Percentiles rank a stretch among this genome's conserved stretches.
phyloP scores from a whole-genome alignment of 2,888 invertebrate species.

The Achlya flavicornis region DNA sequence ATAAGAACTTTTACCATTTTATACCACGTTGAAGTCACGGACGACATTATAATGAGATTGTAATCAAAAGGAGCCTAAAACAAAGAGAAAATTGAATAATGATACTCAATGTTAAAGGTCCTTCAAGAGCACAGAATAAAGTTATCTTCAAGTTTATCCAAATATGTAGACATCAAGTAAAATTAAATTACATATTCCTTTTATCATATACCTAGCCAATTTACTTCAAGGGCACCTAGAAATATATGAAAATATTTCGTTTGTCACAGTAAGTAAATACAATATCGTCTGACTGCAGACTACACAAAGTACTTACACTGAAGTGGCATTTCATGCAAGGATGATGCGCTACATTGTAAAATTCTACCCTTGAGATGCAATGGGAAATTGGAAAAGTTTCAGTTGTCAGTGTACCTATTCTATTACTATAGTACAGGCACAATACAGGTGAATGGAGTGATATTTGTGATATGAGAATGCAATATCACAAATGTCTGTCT shows the following conservation, averaged over 20 bases:
- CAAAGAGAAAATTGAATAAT: not conserved
- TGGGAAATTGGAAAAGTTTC: constrained; percentile 61
- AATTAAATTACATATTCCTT: not conserved
- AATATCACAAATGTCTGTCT: not conserved
- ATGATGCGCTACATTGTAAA: constrained; percentile 48
- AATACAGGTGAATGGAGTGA: not conserved
- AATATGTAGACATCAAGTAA: not conserved
- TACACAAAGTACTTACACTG: constrained; percentile 21
- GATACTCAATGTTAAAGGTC: not conserved
- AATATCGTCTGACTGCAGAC: constrained; percentile 4
- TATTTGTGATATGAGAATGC: constrained; percentile 21
- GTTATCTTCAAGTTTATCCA: not conserved
- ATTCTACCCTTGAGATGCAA: constrained; percentile 46
- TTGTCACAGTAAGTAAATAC: not conserved
- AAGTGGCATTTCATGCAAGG: constrained; percentile 43
- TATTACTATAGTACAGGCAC: constrained; percentile 25
- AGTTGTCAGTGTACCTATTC: constrained; percentile 27
- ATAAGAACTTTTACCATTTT: too few relatives aligned
- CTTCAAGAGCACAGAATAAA: not conserved
- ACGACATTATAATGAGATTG: not conserved
- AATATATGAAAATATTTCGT: not conserved
- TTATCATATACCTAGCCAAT: not conserved
- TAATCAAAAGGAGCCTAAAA: not conserved
- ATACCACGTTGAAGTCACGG: too few relatives aligned
- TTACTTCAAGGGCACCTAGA: not conserved